Evolutionary conservation across 2,888 invertebrate species (phyloP), one percentile per base, ranked within the genome.

Genomic region (Drosophila sordidapex): DNA sequence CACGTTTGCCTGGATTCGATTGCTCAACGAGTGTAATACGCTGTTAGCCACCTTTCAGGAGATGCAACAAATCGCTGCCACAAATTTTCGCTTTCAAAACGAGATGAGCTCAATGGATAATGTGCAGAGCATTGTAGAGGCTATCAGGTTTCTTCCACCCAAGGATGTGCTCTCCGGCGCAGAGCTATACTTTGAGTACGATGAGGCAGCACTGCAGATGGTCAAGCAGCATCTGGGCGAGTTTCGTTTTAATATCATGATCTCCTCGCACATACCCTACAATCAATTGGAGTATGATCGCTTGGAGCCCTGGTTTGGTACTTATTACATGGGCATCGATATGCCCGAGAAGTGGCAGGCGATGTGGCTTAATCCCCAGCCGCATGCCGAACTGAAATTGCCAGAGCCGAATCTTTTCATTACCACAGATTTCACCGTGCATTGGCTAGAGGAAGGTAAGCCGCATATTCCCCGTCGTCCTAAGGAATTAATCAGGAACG

Each of bases 271-370:
- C 36, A 88, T 91, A 56, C 91, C 90, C 52, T 92, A 88, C 49
- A 80, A 90, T 35, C 76, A 86, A 7, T 74, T 89, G 10, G 74
- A 62, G 0, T 96, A 96, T 87, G 95, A 96, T 84, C 93, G 95
- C 76, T 93, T 94, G 13, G 98, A 98, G 92, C 95, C 95, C 60
- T 98, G 98, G 98, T 98, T 97, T 93, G 95, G 96, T 52, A 97
- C 97, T 0, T 95, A 95, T 76, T 98, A 97, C 91, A 94, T 94
- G 21, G 94, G 94, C 56, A 93, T 94, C 91, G 95, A 95, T 94
- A 92, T 91, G 90, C 96, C 96, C 0, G 38, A 91, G 2, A 93
- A 94, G 18, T 96, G 96, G 96, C 90, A 95, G 2, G 81, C 94
- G 1, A 92, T 94, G 10, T 97, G 97, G 97, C 87, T 94, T 13